Conservation (phyloP, 2,113 vertebrate genomes). For the Hypomesus transpacificus region DNA sequence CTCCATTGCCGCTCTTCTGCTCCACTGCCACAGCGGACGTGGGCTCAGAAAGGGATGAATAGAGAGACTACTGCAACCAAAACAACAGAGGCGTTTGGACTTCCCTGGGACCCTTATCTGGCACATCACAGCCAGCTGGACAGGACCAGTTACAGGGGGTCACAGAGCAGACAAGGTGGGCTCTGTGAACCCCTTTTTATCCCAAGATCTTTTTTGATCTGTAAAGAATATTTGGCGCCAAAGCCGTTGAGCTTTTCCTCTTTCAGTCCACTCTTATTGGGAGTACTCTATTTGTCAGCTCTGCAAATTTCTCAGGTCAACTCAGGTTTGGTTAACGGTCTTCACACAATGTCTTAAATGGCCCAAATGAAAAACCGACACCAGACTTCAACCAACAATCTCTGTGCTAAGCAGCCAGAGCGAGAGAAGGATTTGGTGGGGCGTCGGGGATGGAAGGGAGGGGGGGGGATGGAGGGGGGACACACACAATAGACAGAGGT, state of each 20-base stretch:
- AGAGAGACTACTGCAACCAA: constrained; percentile 30
- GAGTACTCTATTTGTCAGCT: too few relatives aligned
- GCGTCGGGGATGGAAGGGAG: background rate
- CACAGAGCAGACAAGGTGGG: background rate
- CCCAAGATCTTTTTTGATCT: too few relatives aligned
- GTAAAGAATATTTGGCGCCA: too few relatives aligned
- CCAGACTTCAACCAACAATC: too few relatives aligned
- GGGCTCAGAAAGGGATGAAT: constrained; percentile 25
- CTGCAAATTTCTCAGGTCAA: too few relatives aligned
- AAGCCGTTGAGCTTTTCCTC: too few relatives aligned
- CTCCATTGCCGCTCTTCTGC: constrained; percentile 20
- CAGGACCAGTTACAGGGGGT: constrained; percentile 13
- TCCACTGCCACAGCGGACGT: constrained; percentile 26
- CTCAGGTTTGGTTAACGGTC: too few relatives aligned
- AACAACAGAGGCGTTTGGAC: constrained; percentile 23
- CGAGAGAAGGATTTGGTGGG: background rate
- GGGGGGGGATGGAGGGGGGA: background rate
- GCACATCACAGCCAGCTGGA: constrained; percentile 3
- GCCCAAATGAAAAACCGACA: too few relatives aligned
- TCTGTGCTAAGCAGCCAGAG: background rate
- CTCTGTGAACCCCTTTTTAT: background rate
- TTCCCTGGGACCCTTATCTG: constrained; percentile 12
- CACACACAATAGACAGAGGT: constrained; percentile 6
- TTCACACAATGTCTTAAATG: too few relatives aligned
- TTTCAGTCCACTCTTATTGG: too few relatives aligned